Percentiles rank a stretch among this genome's conserved stretches.
phyloP scores from a whole-genome alignment of 2,797 vertebrate genomes.

The Arctocebus calabarensis region DNA sequence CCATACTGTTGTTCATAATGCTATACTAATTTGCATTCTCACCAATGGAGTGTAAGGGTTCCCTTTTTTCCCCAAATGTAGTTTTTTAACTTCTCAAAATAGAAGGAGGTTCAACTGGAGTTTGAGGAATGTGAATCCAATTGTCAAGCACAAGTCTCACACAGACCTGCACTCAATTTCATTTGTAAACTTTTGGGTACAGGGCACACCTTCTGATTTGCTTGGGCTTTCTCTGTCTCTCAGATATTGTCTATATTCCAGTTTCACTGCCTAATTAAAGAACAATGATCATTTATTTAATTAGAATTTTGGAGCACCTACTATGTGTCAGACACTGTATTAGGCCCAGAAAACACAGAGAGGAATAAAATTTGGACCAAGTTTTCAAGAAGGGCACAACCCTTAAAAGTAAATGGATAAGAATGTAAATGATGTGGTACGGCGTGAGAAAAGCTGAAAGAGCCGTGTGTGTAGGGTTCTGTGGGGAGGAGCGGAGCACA shows the following conservation, averaged over 20 bases:
- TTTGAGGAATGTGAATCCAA: conserved; percentile 31
- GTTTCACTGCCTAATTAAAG: conserved; percentile 9
- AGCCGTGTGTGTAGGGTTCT: background rate
- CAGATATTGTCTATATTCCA: background rate
- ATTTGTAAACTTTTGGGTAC: background rate
- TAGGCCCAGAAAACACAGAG: background rate
- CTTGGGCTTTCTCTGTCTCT: background rate
- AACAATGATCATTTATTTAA: conserved; percentile 5
- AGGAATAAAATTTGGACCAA: background rate
- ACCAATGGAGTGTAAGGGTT: background rate
- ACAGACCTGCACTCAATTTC: background rate
- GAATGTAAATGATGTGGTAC: background rate
- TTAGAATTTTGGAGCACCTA: background rate
- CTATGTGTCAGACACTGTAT: background rate
- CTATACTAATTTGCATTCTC: background rate
- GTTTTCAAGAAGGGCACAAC: background rate
- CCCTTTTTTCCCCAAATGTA: background rate
- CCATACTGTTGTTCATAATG: background rate
- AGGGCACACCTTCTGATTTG: background rate
- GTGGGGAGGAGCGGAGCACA: background rate
- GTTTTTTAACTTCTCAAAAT: conserved; percentile 5
- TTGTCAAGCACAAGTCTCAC: conserved; percentile 31
- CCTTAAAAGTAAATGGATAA: conserved; percentile 12
- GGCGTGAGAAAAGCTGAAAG: background rate
- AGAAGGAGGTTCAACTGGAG: background rate